Percentiles rank a stretch among this genome's conserved stretches.
Conservation (phyloP, 2,113 vertebrate genomes). For the Coreoperca whiteheadi region DNA sequence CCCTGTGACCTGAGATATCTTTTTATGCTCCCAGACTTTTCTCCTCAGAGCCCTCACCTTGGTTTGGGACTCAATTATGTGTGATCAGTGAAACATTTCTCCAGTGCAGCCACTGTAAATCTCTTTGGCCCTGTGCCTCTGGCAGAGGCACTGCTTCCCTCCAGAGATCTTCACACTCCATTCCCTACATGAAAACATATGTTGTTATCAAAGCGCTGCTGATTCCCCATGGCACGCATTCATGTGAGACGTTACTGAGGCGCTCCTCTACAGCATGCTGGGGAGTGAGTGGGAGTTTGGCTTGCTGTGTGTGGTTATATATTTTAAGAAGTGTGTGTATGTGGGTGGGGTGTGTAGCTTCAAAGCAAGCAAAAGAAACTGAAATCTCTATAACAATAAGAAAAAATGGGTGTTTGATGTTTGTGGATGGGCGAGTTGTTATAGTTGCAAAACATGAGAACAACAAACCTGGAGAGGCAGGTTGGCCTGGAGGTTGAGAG, state of each 20-base stretch:
- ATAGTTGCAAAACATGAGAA: slow-evolving; percentile 31
- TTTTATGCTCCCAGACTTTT: background rate
- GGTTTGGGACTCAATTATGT: slow-evolving; percentile 4
- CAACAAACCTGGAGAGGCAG: slow-evolving; percentile 27
- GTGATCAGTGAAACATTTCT: slow-evolving; percentile 50
- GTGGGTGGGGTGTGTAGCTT: background rate
- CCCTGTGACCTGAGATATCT: background rate
- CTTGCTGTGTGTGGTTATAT: slow-evolving; percentile 22
- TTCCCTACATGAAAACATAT: slow-evolving; percentile 70
- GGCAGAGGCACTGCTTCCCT: slow-evolving; percentile 47
- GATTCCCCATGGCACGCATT: slow-evolving; percentile 46
- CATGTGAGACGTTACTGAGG: slow-evolving; percentile 49
- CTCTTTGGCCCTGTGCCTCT: slow-evolving; percentile 47
- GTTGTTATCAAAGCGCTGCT: slow-evolving; percentile 59
- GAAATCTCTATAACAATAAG: slow-evolving; percentile 26
- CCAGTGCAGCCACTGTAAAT: slow-evolving; percentile 40
- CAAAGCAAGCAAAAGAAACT: slow-evolving; percentile 14
- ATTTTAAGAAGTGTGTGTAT: background rate
- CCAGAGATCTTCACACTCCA: slow-evolving; percentile 51
- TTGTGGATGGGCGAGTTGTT: background rate
- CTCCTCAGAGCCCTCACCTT: slow-evolving; percentile 12
- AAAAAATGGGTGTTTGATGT: slow-evolving; percentile 22
- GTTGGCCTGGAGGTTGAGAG: slow-evolving; percentile 21
- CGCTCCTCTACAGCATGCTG: slow-evolving; percentile 14
- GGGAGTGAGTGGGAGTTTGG: slow-evolving; percentile 57